phyloP scores from a whole-genome alignment of 2,888 invertebrate genomes.

The Acrobasis suavella region DNA sequence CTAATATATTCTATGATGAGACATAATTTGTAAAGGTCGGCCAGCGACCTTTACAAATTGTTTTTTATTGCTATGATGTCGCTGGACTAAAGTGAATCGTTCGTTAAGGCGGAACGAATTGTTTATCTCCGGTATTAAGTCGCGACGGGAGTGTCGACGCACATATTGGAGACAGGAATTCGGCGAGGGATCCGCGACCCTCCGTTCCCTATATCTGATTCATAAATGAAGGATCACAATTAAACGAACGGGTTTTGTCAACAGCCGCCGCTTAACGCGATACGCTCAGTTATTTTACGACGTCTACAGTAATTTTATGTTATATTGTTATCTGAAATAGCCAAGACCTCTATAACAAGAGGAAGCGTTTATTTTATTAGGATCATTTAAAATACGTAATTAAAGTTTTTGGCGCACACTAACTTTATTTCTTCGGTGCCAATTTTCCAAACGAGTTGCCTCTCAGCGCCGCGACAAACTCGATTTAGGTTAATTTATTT shows the following conservation, averaged over 20 bases:
- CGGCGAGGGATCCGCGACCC: slow-evolving; percentile 44
- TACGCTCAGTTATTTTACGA: slow-evolving; percentile 23
- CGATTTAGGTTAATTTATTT: slow-evolving; percentile 74
- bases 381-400: slow-evolving; percentile 18
- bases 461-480: slow-evolving; percentile 57
- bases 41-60: slow-evolving; percentile 60
- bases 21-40: slow-evolving; percentile 48
- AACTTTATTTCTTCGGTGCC: slow-evolving; percentile 42
- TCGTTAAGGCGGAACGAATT: slow-evolving; percentile 71
- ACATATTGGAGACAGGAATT: slow-evolving; percentile 60
- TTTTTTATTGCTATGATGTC: slow-evolving; percentile 61
- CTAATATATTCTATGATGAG: slow-evolving; percentile 39
- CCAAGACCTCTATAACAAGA: slow-evolving; percentile 12
- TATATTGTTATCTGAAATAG: background rate
- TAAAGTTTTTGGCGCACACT: slow-evolving; percentile 26
- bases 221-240: slow-evolving; percentile 60
- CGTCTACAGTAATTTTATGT: background rate
- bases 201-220: slow-evolving; percentile 49
- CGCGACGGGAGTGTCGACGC: slow-evolving; percentile 60
- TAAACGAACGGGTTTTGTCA: slow-evolving; percentile 64
- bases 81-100: slow-evolving; percentile 62
- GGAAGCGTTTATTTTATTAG: slow-evolving; percentile 20
- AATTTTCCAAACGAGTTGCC: slow-evolving; percentile 61
- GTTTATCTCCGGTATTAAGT: slow-evolving; percentile 70
- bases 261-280: slow-evolving; percentile 44